These are phyloP conservation scores for Caenorhabditis becei DNA, from an alignment of 2,888 invertebrate species.

Conservation along the genomic window DNA sequence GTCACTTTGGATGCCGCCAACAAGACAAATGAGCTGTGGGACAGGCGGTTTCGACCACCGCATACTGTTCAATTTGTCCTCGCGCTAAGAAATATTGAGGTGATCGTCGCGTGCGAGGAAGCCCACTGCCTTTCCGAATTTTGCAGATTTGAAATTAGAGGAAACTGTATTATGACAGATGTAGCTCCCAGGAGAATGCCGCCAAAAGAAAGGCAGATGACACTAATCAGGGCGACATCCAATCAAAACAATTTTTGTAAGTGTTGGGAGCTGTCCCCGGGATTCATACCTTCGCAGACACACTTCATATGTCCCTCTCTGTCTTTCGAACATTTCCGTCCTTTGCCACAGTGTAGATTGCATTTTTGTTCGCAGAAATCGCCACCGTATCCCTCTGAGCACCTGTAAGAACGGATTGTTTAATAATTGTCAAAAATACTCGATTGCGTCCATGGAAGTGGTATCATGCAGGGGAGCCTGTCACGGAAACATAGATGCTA, in stretches of 20 bases:
- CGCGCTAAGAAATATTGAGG: constrained; percentile 36
- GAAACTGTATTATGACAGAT: constrained; percentile 26
- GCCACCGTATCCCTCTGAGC: constrained; percentile 52
- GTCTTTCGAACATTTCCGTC: constrained; percentile 46
- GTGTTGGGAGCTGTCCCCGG: not conserved
- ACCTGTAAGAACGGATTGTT: constrained; percentile 38
- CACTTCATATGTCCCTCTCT: constrained; percentile 5
- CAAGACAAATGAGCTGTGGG: constrained; percentile 30
- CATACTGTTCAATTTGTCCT: constrained; percentile 39
- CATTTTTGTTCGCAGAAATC: constrained; percentile 45
- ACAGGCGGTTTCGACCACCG: not conserved
- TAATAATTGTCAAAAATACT: not conserved
- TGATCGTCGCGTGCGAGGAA: constrained; percentile 29
- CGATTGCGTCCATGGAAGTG: too few species aligned
- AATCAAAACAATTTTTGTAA: too few species aligned
- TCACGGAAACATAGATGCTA: too few species aligned
- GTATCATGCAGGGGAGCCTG: too few species aligned
- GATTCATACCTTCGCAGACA: constrained; percentile 44
- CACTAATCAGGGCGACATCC: not conserved
- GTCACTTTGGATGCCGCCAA: constrained; percentile 12
- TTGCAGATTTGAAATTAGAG: not conserved
- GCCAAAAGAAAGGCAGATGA: constrained; percentile 38
- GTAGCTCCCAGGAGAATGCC: not conserved
- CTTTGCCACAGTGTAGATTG: constrained; percentile 19
- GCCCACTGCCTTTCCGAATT: not conserved